Evolutionary conservation across 1,140 invertebrate genomes (phyloP).

Genomic region (Acromyrmex echinatior): DNA sequence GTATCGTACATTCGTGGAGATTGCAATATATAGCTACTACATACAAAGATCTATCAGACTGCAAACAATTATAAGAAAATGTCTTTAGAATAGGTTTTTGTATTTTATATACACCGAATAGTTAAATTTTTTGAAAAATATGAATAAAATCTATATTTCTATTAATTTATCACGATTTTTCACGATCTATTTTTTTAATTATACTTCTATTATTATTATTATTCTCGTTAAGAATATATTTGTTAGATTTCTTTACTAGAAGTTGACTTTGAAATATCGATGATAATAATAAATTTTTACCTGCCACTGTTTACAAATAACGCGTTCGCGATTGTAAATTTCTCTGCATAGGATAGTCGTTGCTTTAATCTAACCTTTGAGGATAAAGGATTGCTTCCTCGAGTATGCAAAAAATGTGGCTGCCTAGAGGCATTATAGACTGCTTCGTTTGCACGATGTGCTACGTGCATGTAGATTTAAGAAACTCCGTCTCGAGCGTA

Average conservation of each 20-base stretch:
- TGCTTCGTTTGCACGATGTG: conserved; percentile 46
- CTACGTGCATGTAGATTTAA: conserved; percentile 61
- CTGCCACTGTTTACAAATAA: not conserved
- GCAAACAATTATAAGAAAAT: conserved; percentile 9
- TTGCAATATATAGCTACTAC: conserved; percentile 1
- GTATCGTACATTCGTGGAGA: conserved; percentile 46
- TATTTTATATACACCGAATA: not conserved
- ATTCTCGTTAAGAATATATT: not conserved
- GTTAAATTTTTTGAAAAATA: not conserved
- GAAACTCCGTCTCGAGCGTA: conserved; percentile 56
- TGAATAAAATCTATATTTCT: not conserved
- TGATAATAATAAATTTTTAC: conserved; percentile 13
- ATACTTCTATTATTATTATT: not conserved
- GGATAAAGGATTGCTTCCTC: conserved; percentile 61
- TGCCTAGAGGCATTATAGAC: conserved; percentile 66
- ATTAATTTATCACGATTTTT: not conserved
- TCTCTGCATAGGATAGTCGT: not conserved
- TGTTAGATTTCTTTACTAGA: not conserved
- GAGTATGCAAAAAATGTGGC: conserved; percentile 56
- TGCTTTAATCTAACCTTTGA: conserved; percentile 64
- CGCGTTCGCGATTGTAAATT: conserved; percentile 27
- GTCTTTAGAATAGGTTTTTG: not conserved
- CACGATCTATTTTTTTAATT: not conserved
- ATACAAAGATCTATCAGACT: not conserved
- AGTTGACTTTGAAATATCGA: not conserved